Evolutionary conservation across 2,888 invertebrate genomes (phyloP), one percentile per base, ranked within the genome.

Genomic region (Acrobasis consociella): DNA sequence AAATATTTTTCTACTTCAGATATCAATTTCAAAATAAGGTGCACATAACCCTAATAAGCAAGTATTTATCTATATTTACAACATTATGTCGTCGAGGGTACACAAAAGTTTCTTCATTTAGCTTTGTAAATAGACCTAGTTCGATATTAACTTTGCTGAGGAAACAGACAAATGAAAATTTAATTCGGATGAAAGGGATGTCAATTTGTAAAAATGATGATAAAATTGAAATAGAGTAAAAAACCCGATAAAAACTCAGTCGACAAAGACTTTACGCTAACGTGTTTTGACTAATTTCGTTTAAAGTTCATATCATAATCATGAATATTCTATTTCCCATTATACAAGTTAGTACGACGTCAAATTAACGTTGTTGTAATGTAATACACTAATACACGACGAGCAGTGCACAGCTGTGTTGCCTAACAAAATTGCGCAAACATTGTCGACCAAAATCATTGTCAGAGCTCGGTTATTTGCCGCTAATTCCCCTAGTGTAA

Each of bases 401-500:
- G 31, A 69, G 69, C 70, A 64, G 73, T 71, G 65, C 64, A 71
- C 77, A 77, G 78, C 77, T 82, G 77, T 65, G 49, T 58, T 31
- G 31, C 70, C 65, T 62, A 71, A 68, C 66, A 71, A 72, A 74
- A 72, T 62, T 69, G 64, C 63, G 65, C 61, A 69, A 69, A 69
- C 64, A 65, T 13, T 49, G 49, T 10, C n/a, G 58, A 52, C 63
- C 66, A 62, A 65, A 69, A 68, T 69, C 63, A 70, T 69, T 68
- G 69, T 72, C 67, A 67, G 67, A 69, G 62, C 66, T 67, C 62
- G 67, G 72, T 74, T 77, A 73, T 79, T 79, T 78, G 78, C 74
- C 64, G 70, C 73, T 81, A 79, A 81, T 78, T 78, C 78, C 73
- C 71, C 69, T 66, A 67, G 69, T 71, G 76, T 77, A 78, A 78